These are phyloP conservation scores for Telenomus remus DNA, from an alignment of 1,140 invertebrate species.

Conservation along the genomic window DNA sequence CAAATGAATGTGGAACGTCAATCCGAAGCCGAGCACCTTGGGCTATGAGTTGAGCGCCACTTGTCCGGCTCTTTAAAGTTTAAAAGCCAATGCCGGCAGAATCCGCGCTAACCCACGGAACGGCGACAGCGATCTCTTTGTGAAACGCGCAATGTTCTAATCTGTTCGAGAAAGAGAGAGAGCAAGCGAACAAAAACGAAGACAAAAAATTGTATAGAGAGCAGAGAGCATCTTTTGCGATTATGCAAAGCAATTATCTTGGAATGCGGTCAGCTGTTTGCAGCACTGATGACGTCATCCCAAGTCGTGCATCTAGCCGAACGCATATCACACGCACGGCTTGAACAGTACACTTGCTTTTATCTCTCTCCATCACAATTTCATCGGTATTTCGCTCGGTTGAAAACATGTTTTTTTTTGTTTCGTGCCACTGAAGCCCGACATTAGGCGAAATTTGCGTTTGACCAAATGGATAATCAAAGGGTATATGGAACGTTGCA, in stretches of 20 bases:
- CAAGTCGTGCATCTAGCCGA: conserved; percentile 44
- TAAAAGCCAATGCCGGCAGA: conserved; percentile 69
- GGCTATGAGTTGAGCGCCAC: conserved; percentile 62
- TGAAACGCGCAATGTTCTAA: conserved; percentile 11
- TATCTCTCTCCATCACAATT: conserved; percentile 13
- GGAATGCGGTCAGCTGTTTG: conserved; percentile 75
- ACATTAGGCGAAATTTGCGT: not conserved
- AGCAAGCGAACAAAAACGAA: not conserved
- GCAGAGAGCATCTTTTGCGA: conserved; percentile 61
- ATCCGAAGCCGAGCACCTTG: not conserved
- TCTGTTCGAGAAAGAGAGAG: conserved; percentile 4
- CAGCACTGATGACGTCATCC: conserved; percentile 70
- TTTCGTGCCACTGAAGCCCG: not conserved
- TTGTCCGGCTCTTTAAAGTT: conserved; percentile 73
- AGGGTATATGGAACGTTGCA: not conserved
- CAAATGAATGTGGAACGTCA: too few species aligned
- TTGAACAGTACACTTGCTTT: conserved; percentile 4
- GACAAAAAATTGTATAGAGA: conserved; percentile 16
- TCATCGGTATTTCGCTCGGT: conserved; percentile 4
- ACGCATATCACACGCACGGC: conserved; percentile 24
- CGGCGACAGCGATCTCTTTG: conserved; percentile 10
- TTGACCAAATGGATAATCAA: not conserved
- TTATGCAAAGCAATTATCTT: conserved; percentile 75
- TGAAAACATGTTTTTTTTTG: not conserved
- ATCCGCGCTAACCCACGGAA: conserved; percentile 63